These are phyloP conservation scores for Leptinotarsa defecta DNA, from an alignment of 1,140 invertebrate genomes.

Conservation along the genomic window DNA sequence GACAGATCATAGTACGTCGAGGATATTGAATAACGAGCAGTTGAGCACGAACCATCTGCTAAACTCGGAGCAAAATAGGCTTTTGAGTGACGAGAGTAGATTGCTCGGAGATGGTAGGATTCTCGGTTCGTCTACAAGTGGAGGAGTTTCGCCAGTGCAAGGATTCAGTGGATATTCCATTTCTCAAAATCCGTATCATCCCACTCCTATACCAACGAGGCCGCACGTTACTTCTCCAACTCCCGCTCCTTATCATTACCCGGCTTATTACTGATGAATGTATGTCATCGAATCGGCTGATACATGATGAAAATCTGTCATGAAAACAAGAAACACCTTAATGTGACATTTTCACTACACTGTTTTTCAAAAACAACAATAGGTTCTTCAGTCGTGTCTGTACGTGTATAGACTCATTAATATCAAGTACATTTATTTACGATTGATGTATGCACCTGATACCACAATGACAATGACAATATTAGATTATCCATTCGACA, in stretches of 20 bases:
- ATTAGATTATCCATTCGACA: too few species aligned
- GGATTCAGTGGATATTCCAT: constrained; percentile 50
- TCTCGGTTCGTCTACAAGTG: constrained; percentile 35
- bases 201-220: constrained; percentile 46
- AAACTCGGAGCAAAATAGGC: constrained; percentile 41
- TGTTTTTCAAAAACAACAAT: too few species aligned
- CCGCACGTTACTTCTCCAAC: constrained; percentile 51
- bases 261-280: constrained; percentile 48
- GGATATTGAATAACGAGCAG: constrained; percentile 51
- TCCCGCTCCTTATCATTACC: constrained; percentile 50
- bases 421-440: too few species aligned
- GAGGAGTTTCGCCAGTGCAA: constrained; percentile 47
- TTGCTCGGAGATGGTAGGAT: constrained; percentile 47
- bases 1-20: constrained; percentile 52
- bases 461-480: too few species aligned
- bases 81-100: constrained; percentile 45
- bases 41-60: constrained; percentile 42
- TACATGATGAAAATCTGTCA: too few species aligned
- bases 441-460: too few species aligned
- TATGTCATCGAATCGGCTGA: not conserved
- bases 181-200: constrained; percentile 52
- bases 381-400: too few species aligned
- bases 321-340: too few species aligned
- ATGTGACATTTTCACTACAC: too few species aligned
- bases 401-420: too few species aligned